A percentile compares a stretch with the other conserved stretches of the same genome.
These are phyloP conservation scores for Rotaria magnacalcarata DNA, from an alignment of 2,888 invertebrate genomes.

Conservation along the genomic window DNA sequence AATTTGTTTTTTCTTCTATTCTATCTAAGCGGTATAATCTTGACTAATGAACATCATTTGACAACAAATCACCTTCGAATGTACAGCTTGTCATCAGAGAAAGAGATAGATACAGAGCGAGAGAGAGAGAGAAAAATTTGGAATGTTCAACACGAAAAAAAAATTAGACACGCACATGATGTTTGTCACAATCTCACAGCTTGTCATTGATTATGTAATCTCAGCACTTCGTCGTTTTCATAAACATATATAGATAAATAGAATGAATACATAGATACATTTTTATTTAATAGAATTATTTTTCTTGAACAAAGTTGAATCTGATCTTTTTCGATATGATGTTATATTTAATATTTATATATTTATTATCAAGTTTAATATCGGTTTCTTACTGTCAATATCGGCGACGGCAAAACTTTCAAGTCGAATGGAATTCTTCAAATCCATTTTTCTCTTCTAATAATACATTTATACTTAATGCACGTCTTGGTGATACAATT, in stretches of 20 bases:
- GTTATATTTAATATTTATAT: not conserved
- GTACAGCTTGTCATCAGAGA: not conserved
- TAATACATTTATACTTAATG: not conserved
- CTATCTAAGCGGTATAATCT: not conserved
- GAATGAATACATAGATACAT: not conserved
- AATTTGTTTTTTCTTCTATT: slow-evolving; percentile 2
- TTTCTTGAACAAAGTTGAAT: not conserved
- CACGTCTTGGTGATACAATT: not conserved
- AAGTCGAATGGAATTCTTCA: not conserved
- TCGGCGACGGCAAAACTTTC: not conserved
- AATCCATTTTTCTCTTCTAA: not conserved
- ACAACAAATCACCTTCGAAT: not conserved
- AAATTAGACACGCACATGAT: not conserved
- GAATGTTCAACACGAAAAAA: not conserved
- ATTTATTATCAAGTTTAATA: not conserved
- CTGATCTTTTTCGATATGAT: not conserved
- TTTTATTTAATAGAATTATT: too few species aligned
- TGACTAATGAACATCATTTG: slow-evolving; percentile 15
- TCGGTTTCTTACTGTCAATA: not conserved
- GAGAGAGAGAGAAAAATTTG: not conserved
- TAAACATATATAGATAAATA: not conserved
- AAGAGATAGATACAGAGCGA: not conserved
- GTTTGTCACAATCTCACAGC: slow-evolving; percentile 14
- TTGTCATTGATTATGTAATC: slow-evolving; percentile 22
- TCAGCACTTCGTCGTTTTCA: not conserved